phyloP scores from a whole-genome alignment of 2,888 invertebrate genomes.

The Xylophagus ater region DNA sequence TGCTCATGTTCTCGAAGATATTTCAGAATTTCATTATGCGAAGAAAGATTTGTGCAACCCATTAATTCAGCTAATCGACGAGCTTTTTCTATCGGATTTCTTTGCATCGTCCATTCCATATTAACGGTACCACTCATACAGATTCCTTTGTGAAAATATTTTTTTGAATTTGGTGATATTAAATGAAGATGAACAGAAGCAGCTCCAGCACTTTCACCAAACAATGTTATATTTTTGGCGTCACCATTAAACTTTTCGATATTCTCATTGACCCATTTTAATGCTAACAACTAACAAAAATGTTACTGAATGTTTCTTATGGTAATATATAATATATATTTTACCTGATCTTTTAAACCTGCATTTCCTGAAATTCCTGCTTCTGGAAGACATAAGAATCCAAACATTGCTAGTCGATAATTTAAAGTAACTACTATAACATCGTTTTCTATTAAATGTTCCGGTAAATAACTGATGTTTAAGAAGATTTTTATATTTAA shows the following conservation, averaged over 20 bases:
- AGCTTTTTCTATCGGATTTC: conserved; percentile 22
- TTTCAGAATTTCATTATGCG: conserved; percentile 16
- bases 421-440: conserved; percentile 35
- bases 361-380: conserved; percentile 34
- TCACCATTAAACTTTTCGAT: conserved; percentile 40
- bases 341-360: conserved; percentile 35
- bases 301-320: neutral
- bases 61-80: conserved; percentile 26
- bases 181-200: conserved; percentile 30
- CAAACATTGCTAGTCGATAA: conserved; percentile 33
- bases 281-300: conserved; percentile 33
- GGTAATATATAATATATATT: neutral
- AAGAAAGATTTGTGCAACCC: no score
- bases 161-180: conserved; percentile 27
- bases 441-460: conserved; percentile 30
- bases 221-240: conserved; percentile 33
- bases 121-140: conserved; percentile 33
- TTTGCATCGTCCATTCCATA: conserved; percentile 34
- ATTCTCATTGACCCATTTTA: conserved; percentile 40
- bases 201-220: conserved; percentile 36
- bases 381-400: conserved; percentile 32
- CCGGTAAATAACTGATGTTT: conserved; percentile 29
- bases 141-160: conserved; percentile 34
- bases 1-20: conserved; percentile 18
- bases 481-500: conserved; percentile 1